A percentile compares a stretch with the other conserved stretches of the same genome.
Evolutionary conservation across 1,140 invertebrate genomes (phyloP).

Genomic region (Drosophila navojoa): DNA sequence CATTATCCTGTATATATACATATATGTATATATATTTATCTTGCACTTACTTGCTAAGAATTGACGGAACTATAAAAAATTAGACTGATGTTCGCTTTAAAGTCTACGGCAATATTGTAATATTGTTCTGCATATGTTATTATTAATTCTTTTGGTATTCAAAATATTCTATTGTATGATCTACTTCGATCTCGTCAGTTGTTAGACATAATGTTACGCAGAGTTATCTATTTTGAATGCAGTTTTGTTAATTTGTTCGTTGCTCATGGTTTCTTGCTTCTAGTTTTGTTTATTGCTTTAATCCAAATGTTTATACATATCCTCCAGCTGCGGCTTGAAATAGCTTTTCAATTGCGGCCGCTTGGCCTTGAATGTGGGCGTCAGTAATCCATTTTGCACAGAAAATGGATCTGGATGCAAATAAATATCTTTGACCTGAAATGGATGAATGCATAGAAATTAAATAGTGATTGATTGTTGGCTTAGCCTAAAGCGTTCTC

Average conservation of each 20-base stretch:
- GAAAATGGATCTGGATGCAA: slow-evolving; percentile 97
- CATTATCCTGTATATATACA: slow-evolving; percentile 23
- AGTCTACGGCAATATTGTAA: slow-evolving; percentile 53
- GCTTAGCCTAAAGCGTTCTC: background rate
- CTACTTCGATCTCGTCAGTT: slow-evolving; percentile 66
- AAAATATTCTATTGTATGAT: slow-evolving; percentile 56
- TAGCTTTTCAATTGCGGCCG: slow-evolving; percentile 94
- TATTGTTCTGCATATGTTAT: slow-evolving; percentile 36
- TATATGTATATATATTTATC: slow-evolving; percentile 49
- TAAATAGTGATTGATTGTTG: background rate
- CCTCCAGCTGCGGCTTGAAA: slow-evolving; percentile 95
- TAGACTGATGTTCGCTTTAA: slow-evolving; percentile 30
- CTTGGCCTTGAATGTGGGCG: slow-evolving; percentile 98
- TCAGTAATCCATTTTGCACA: slow-evolving; percentile 97
- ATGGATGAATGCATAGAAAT: slow-evolving; percentile 61
- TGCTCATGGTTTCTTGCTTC: slow-evolving; percentile 49
- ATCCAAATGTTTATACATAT: slow-evolving; percentile 90
- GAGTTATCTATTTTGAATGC: slow-evolving; percentile 60
- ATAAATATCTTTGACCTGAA: slow-evolving; percentile 96
- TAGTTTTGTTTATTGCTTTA: slow-evolving; percentile 56
- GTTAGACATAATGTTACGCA: slow-evolving; percentile 36
- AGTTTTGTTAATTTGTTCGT: slow-evolving; percentile 51
- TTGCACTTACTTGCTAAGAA: slow-evolving; percentile 73
- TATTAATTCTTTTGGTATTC: slow-evolving; percentile 35
- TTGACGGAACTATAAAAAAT: slow-evolving; percentile 74